These are phyloP conservation scores for Myiagra hebetior DNA, from an alignment of 2,113 vertebrate species.

Conservation along the genomic window DNA sequence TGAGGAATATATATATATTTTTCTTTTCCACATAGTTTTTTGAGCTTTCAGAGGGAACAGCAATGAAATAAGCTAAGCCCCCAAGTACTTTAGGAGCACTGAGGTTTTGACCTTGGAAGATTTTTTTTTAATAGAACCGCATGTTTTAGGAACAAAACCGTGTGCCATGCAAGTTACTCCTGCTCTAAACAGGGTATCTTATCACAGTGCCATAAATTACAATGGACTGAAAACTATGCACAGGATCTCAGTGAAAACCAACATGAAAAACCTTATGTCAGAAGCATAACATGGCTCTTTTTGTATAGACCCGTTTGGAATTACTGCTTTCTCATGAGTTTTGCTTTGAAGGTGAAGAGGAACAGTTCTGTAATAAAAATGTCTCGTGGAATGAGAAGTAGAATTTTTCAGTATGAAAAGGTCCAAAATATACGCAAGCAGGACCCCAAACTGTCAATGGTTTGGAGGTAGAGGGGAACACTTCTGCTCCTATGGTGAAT, in stretches of 20 bases:
- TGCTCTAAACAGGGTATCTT: background rate
- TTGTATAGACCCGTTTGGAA: background rate
- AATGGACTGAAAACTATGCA: background rate
- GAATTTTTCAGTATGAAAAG: background rate
- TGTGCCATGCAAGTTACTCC: background rate
- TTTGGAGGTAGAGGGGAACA: background rate
- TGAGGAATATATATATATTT: background rate
- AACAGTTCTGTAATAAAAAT: background rate
- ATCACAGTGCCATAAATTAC: background rate
- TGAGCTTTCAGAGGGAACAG: background rate
- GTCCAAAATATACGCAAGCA: background rate
- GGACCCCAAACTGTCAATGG: accelerated
- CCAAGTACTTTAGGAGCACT: background rate
- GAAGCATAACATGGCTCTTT: background rate
- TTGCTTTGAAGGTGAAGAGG: background rate
- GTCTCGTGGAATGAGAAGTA: background rate
- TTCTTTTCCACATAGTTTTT: background rate
- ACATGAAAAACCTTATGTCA: background rate
- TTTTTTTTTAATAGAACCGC: background rate
- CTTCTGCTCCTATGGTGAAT: background rate
- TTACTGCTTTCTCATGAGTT: background rate
- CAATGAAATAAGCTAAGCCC: background rate
- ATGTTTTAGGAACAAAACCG: background rate
- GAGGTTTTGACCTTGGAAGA: background rate
- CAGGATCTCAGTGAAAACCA: background rate